Evolutionary conservation across 2,113 vertebrate species (phyloP), one percentile per base, ranked within the genome.

Genomic region (Leucopsar rothschildi): DNA sequence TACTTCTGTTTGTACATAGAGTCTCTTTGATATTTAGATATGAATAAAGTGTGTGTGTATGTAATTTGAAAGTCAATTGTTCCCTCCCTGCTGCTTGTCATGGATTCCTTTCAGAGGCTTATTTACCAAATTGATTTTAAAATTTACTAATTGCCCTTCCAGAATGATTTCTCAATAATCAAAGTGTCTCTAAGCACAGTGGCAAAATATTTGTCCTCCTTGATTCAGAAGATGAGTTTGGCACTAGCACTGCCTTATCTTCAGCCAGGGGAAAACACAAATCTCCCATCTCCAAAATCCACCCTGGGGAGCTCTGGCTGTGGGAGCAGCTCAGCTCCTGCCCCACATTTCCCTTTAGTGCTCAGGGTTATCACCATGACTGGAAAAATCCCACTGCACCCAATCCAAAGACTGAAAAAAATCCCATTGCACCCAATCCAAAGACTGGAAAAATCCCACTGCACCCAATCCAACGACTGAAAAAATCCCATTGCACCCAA

Each of bases 1-100:
- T 80, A 78, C 92, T 93, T 79, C 92, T 94, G 92, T 97, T 95
- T 95, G 92, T 92, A 90, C 87, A 77, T 18, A 71, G 53, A 49
- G 37, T n/a, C 55, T 73, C 91, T 96, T 94, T 97, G 94, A 96
- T 97, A 94, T 90, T 95, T 93, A 80, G 76, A 84, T 95, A 92
- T 14, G 70, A 94, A 63, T 86, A 93, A 94, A 91, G 91, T 68
- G 66, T 72, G 65, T 50, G 73, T 50, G 73, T 64, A 39, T 39
- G 85, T 86, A 92, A 93, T 96, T 91, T 95, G 92, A 94, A 96
- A 96, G 95, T 92, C 94, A 92, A 22, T 96, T 90, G 82, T 82
- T 83, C 55, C 81, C 59, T 93, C 92, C 86, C 79, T 25, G 71
- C 93, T 96, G 93, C 92, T 95, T 82, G 75, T 77, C 91, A 45